Evolutionary conservation across 2,888 invertebrate species (phyloP).

Genomic region (Marasmarcha lunaedactyla): DNA sequence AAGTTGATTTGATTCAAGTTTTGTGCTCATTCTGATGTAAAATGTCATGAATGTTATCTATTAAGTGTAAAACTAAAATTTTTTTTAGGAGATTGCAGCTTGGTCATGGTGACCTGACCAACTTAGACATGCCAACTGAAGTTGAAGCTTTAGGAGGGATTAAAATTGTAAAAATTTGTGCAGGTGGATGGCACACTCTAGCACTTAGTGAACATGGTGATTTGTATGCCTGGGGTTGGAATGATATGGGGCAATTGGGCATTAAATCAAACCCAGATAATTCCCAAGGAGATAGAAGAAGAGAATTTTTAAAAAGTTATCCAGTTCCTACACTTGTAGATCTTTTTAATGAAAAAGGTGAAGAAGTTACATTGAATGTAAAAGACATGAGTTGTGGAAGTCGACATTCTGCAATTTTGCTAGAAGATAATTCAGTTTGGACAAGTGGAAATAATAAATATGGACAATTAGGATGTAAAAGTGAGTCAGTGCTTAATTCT

Average conservation of each 20-base stretch:
- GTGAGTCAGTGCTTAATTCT: conserved; percentile 26
- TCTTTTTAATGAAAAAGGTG: conserved; percentile 39
- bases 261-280: conserved; percentile 46
- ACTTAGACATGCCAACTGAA: conserved; percentile 72
- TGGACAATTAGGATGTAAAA: conserved; percentile 76
- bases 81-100: conserved; percentile 85
- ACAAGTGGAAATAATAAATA: conserved; percentile 86
- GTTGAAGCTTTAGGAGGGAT: conserved; percentile 83
- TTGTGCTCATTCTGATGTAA: too few relatives aligned
- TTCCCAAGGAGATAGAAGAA: conserved; percentile 13
- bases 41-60: not conserved
- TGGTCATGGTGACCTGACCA: conserved; percentile 80
- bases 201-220: conserved; percentile 85
- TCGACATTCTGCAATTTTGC: conserved; percentile 77
- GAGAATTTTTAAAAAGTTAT: conserved; percentile 27
- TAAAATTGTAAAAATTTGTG: conserved; percentile 75
- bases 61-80: conserved; percentile 3
- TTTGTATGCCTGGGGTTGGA: conserved; percentile 93
- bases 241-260: conserved; percentile 88
- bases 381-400: conserved; percentile 80
- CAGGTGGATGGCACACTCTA: conserved; percentile 90
- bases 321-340: conserved; percentile 45
- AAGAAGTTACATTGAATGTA: conserved; percentile 56
- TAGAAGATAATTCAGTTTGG: conserved; percentile 77
- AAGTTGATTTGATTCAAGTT: not conserved